phyloP scores from a whole-genome alignment of 2,113 vertebrate genomes.

The Mustela nigripes region DNA sequence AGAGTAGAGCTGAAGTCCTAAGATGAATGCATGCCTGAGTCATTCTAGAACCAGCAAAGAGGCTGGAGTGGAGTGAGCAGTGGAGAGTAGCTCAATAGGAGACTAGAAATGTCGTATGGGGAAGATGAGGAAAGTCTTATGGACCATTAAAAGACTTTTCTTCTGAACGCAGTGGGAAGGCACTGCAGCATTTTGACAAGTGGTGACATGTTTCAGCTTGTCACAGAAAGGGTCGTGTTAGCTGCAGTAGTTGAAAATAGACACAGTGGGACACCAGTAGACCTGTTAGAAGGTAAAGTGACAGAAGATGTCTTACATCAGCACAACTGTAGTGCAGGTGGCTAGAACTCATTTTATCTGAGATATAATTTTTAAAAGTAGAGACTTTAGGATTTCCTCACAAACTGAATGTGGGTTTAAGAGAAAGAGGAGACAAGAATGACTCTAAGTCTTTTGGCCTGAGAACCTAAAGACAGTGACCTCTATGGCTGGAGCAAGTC shows the following conservation, averaged over 20 bases:
- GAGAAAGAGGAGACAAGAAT: neutral
- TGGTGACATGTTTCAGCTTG: neutral
- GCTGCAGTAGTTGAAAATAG: neutral
- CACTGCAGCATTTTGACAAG: neutral
- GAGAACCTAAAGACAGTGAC: neutral
- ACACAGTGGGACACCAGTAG: neutral
- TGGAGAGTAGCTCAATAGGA: fast-evolving
- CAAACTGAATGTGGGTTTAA: neutral
- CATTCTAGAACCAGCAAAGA: neutral
- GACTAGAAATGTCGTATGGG: neutral
- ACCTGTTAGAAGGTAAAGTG: neutral
- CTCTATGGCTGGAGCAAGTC: neutral
- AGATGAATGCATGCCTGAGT: neutral
- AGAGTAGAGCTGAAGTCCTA: neutral
- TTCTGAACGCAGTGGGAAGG: neutral
- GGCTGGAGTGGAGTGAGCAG: neutral
- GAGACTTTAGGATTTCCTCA: neutral
- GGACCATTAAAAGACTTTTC: neutral
- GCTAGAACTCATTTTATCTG: neutral
- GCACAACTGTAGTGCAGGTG: too few relatives aligned
- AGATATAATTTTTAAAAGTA: neutral
- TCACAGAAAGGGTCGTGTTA: neutral
- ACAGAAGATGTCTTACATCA: neutral
- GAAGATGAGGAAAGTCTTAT: too few relatives aligned
- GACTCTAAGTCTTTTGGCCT: neutral